phyloP scores from a whole-genome alignment of 92 coral and sea anemone species.

The Epizoanthus illoricatus region DNA sequence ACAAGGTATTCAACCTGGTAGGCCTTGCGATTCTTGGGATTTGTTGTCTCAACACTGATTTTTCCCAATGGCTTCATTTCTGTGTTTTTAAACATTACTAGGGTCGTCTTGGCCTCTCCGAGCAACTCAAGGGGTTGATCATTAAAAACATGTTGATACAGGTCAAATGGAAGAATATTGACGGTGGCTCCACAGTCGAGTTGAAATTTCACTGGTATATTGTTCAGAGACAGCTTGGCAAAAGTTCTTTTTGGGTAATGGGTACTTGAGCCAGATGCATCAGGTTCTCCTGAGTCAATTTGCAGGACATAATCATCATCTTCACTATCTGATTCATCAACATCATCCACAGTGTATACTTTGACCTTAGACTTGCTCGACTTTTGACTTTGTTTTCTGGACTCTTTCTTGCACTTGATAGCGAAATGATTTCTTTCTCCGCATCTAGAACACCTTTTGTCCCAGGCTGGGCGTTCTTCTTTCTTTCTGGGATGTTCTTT shows the following conservation, averaged over 20 bases:
- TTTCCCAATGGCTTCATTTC: slow-evolving; percentile 52
- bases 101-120: background rate
- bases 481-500: too few species aligned
- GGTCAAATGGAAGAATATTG: slow-evolving; percentile 26
- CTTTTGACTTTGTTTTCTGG: too few species aligned
- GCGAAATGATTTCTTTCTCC: too few species aligned
- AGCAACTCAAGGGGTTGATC: slow-evolving; percentile 9
- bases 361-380: too few species aligned
- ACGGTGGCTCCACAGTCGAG: slow-evolving; percentile 43
- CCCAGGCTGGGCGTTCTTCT: too few species aligned
- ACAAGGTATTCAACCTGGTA: slow-evolving; percentile 11
- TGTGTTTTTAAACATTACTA: slow-evolving; percentile 39
- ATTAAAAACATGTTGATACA: slow-evolving; percentile 20
- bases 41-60: slow-evolving; percentile 40
- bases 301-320: slow-evolving; percentile 25
- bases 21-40: slow-evolving; percentile 44
- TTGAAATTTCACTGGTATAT: slow-evolving; percentile 32
- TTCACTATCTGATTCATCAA: background rate
- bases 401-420: too few species aligned
- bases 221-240: slow-evolving; percentile 21
- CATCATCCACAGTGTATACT: too few species aligned
- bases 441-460: too few species aligned
- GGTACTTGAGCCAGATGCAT: background rate
- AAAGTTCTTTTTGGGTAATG: slow-evolving; percentile 30
- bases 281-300: slow-evolving; percentile 4